Conservation (phyloP, 2,113 vertebrate species). For the Ceratotherium simum region DNA sequence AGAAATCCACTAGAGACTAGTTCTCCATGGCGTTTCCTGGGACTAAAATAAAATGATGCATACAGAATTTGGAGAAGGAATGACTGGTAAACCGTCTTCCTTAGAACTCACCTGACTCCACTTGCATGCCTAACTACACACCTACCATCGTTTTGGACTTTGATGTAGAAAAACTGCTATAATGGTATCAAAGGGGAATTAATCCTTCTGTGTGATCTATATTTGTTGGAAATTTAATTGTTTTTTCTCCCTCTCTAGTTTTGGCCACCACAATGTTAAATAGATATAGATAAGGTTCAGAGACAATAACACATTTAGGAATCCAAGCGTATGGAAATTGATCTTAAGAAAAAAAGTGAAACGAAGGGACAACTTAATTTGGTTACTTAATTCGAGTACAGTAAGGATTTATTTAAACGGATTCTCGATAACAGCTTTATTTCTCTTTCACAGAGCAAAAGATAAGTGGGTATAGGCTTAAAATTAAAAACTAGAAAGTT, state of each 20-base stretch:
- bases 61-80: background rate
- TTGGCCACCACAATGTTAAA: background rate
- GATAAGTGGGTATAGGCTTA: background rate
- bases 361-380: background rate
- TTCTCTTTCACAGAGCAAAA: background rate
- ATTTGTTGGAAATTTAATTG: background rate
- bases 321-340: background rate
- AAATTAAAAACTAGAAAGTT: background rate
- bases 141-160: background rate
- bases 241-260: background rate
- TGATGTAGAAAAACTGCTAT: background rate
- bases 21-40: background rate
- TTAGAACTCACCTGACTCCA: background rate
- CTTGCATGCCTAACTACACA: background rate
- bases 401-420: background rate
- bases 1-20: background rate
- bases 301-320: background rate
- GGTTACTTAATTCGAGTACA: background rate
- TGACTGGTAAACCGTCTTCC: background rate
- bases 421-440: background rate
- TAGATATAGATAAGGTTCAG: background rate
- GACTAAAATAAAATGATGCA: background rate
- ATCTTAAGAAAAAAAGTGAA: background rate
- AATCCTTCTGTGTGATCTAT: background rate
- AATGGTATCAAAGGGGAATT: background rate